These are phyloP conservation scores for Tiliqua scincoides DNA, from an alignment of 2,113 vertebrate genomes.

Conservation along the genomic window DNA sequence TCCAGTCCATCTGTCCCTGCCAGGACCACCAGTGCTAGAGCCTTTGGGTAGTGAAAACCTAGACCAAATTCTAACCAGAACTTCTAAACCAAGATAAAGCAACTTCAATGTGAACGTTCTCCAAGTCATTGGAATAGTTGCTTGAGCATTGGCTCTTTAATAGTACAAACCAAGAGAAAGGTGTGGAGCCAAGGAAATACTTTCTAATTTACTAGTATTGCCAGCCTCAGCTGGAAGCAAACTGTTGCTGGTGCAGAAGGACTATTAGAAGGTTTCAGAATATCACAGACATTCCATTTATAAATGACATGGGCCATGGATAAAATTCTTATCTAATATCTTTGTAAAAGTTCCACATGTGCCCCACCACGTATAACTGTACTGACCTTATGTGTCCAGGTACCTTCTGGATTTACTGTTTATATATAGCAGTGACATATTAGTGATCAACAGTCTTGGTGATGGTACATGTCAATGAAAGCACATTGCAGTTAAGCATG, in stretches of 20 bases:
- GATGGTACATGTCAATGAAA: background rate
- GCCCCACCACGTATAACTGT: background rate
- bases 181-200: background rate
- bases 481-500: background rate
- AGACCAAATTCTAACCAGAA: background rate
- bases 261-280: background rate
- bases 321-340: background rate
- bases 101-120: background rate
- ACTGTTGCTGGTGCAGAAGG: background rate
- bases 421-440: background rate
- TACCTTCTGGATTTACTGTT: background rate
- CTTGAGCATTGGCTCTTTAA: background rate
- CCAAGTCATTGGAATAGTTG: background rate
- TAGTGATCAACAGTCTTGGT: background rate
- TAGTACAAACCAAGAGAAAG: background rate
- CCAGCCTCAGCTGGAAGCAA: background rate
- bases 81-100: background rate
- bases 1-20: no score
- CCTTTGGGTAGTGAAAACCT: background rate
- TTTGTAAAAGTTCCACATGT: background rate
- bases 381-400: background rate
- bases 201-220: background rate
- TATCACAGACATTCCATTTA: background rate
- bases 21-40: no score
- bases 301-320: background rate